A percentile compares a stretch with the other conserved stretches of the same genome.
Conservation (phyloP, 2,113 vertebrate species). For the Heterochromis multidens region DNA sequence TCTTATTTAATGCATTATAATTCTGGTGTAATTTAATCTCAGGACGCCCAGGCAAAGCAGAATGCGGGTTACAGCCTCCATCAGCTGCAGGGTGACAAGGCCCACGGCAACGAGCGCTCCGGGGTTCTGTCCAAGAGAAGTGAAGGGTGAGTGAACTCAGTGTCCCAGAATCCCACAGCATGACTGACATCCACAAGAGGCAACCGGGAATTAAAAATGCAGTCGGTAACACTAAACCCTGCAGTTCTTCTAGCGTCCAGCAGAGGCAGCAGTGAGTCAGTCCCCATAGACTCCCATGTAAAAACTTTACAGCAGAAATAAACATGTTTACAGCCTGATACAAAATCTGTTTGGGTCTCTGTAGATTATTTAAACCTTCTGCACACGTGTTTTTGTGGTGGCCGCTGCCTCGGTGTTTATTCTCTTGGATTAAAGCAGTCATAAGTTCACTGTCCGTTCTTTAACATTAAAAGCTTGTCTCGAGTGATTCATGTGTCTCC, state of each 20-base stretch:
- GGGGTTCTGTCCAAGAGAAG: conserved; percentile 92
- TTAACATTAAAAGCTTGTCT: not conserved
- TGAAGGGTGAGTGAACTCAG: conserved; percentile 81
- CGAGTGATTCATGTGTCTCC: not conserved
- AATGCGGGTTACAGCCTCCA: conserved; percentile 92
- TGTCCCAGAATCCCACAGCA: not conserved
- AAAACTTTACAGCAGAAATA: not conserved
- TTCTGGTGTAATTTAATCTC: not conserved
- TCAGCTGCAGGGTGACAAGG: conserved; percentile 97
- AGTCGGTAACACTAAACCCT: not conserved
- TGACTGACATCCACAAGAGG: not conserved
- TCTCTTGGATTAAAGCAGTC: too few relatives aligned
- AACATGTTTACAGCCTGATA: not conserved
- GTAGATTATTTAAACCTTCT: not conserved
- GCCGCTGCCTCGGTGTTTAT: not conserved
- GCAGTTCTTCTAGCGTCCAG: not conserved
- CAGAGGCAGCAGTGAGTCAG: not conserved
- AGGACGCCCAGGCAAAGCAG: conserved; percentile 89
- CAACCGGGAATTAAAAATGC: too few relatives aligned
- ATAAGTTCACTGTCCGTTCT: not conserved
- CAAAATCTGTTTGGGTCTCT: too few relatives aligned
- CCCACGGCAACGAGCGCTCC: conserved; percentile 87
- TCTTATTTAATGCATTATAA: too few relatives aligned
- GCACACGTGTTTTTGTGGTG: not conserved
- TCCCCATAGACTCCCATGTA: not conserved